Percentiles rank a stretch among this genome's conserved stretches.
Evolutionary conservation across 2,113 vertebrate genomes (phyloP).

Genomic region (Lamprotornis superbus): DNA sequence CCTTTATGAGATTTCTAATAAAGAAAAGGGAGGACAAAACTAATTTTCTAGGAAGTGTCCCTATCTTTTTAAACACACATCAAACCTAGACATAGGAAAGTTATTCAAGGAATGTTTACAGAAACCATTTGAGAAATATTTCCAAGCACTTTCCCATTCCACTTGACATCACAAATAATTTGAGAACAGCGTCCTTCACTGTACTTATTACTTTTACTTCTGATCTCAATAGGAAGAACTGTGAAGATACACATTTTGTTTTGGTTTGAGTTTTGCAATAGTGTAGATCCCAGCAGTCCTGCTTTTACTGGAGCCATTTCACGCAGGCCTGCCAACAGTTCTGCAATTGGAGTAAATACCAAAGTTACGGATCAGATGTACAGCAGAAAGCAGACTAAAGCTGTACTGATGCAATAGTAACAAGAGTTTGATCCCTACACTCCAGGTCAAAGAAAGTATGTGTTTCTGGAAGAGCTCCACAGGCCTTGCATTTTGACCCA

Average conservation of each 20-base stretch:
- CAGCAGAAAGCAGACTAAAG: neutral
- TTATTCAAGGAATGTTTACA: conserved; percentile 31
- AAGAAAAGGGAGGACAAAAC: neutral
- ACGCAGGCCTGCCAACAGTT: neutral
- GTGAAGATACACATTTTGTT: neutral
- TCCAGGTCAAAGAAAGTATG: neutral
- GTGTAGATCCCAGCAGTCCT: conserved; percentile 19
- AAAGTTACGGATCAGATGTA: neutral
- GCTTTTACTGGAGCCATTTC: conserved; percentile 34
- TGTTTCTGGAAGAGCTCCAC: neutral
- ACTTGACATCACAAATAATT: conserved; percentile 5
- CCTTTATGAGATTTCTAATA: neutral
- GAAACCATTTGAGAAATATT: neutral
- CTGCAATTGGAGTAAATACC: neutral
- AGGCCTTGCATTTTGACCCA: neutral
- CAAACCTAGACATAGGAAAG: neutral
- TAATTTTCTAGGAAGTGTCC: neutral
- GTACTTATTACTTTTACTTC: neutral
- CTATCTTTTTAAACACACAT: neutral
- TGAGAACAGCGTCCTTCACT: neutral
- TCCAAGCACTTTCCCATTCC: neutral
- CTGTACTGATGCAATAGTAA: neutral
- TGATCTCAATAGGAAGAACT: conserved; percentile 13
- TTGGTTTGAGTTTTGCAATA: conserved; percentile 25
- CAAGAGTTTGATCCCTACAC: neutral